Base-by-base conservation (phyloP, 2,113 vertebrate genomes). In the Lagopus muta region DNA sequence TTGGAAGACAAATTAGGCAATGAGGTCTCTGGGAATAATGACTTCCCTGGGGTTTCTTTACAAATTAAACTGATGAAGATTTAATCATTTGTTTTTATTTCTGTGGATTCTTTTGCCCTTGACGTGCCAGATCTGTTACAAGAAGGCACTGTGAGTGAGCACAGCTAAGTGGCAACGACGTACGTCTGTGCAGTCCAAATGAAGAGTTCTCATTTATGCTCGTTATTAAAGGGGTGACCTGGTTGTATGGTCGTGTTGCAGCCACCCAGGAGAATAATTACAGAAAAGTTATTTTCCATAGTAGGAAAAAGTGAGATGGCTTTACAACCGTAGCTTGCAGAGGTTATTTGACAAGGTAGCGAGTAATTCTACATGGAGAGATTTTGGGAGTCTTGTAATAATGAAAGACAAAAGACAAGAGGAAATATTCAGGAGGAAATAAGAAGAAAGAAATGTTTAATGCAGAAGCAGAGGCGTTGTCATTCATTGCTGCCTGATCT, bases 41-140 rank as follows among this genome's bases (percentile, higher is more conserved):
- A 89, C 89, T 92, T 97, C 94, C 92, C 94, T 64, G 80, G 95
- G 82, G 92, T 94, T 95, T 93, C 74, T 89, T 90, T 93, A 42
- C 82, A 78, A 94, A 94, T 97, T 97, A 95, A 97, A 91, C 70
- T 95, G 92, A 96, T 95, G 84, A 95, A 96, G 93, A 93, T 97
- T 95, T 95, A 96, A 96, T 97, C 36, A 69, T 86, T 71, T 61
- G 61, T 28, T 81, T 80, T 30, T 47, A 58, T 43, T 11, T 36
- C 47, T 28, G 10, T 61, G 94, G 62, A 61, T 91, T 94, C 48
- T 86, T 95, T 97, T 96, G 94, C 93, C 93, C 96, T 90, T 71
- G 90, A 94, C 90, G 89, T 67, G 65, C 47, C 74, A 90, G 90
- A 93, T 88, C 15, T 17, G 71, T 72, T 92, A 66, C 75, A 61